Base-by-base conservation (phyloP, 2,888 invertebrate genomes). In the Meloe dianella region DNA sequence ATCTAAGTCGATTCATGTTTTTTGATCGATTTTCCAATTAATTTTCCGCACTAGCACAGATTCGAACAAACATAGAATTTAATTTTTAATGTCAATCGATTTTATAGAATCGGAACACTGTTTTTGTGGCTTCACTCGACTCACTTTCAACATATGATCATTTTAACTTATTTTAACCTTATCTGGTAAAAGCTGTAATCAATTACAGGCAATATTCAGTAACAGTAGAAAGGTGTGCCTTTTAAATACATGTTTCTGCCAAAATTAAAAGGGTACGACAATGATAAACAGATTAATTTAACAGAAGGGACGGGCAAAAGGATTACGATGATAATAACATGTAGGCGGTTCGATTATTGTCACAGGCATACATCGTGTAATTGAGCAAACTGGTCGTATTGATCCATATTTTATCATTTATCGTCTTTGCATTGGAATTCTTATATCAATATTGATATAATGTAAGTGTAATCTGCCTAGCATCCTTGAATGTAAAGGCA, bases 321-420 rank as follows among this genome's bases (percentile, higher is more conserved):
- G 38, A 38, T 38, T 17, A 17, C 17, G 17, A 17, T 41, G 41
- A 41, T 41, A 3, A 24, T 54, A 24, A 54, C 24, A 24, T 14
- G 12, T 24, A 14, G 54, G 54, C 54, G 54, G 24, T 12, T 54
- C 24, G 24, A 54, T 54, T 54, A 54, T 54, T 54, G n/a, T n/a
- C n/a, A 54, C 14, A n/a, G 20, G 20, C 51, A 51, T 22, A 54
- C 24, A 54, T n/a, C n/a, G 14, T 54, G 24, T 54, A 54, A 54
- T 54, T 24, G 24, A 54, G 54, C 22, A 0, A 24, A 24, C 54
- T 54, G 54, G 17, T 8, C 14, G 14, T 24, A 54, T 54, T 54
- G 54, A 54, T 54, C 54, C 24, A 54, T 14, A 22, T 54, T 54
- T 14, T 24, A 14, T 24, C 54, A 24, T 54, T 24, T 54, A 54